These are phyloP conservation scores for Drosophila koepferae DNA, from an alignment of 2,888 invertebrate species.

Conservation along the genomic window DNA sequence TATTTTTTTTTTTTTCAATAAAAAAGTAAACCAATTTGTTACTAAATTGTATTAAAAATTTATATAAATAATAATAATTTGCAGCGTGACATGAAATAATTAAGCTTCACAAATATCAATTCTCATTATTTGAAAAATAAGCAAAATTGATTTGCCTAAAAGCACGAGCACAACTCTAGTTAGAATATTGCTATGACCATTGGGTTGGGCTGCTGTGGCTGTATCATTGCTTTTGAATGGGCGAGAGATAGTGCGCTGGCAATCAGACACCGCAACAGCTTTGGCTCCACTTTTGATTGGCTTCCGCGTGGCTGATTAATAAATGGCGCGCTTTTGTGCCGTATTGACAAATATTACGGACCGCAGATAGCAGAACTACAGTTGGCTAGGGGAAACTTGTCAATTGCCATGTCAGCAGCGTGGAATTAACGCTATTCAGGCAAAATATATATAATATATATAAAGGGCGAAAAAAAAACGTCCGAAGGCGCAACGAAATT, in stretches of 20 bases:
- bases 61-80: too few relatives aligned
- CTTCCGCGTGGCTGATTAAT: conserved; percentile 70
- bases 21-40: too few relatives aligned
- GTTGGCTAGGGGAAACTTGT: conserved; percentile 40
- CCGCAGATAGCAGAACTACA: background rate
- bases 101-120: too few relatives aligned
- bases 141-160: background rate
- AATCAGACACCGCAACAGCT: conserved; percentile 38
- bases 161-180: conserved; percentile 3
- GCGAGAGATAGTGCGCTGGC: conserved; percentile 7
- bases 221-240: conserved; percentile 4
- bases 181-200: background rate
- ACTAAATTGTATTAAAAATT: too few relatives aligned
- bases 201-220: background rate
- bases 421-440: conserved; percentile 68
- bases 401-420: conserved; percentile 70
- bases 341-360: conserved; percentile 55
- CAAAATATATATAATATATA: background rate
- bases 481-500: conserved; percentile 48
- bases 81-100: too few relatives aligned
- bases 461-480: background rate
- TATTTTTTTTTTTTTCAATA: too few relatives aligned
- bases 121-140: too few relatives aligned
- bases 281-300: conserved; percentile 54
- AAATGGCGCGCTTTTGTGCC: conserved; percentile 67